phyloP scores from a whole-genome alignment of 2,113 vertebrate genomes.

The Nannobrachium achirus region DNA sequence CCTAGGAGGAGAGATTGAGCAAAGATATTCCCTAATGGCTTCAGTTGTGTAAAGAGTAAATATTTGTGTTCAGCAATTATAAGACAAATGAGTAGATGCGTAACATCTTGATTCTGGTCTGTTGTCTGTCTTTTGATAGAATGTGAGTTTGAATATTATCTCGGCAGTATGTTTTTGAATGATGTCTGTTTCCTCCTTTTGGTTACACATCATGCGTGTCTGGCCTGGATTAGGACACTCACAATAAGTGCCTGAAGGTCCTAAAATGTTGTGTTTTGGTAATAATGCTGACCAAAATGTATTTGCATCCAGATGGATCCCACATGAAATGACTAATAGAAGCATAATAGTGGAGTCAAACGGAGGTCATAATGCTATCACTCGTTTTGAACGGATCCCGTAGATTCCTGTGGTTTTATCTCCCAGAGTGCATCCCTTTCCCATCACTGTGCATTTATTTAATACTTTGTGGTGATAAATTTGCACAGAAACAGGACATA shows the following conservation, averaged over 20 bases:
- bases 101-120: constrained; percentile 40
- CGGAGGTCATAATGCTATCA: neutral
- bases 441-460: constrained; percentile 1
- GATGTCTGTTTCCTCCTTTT: too few relatives aligned
- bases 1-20: neutral
- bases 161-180: constrained; percentile 6
- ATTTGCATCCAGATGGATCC: too few relatives aligned
- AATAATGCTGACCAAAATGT: constrained; percentile 8
- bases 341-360: too few relatives aligned
- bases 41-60: constrained; percentile 21
- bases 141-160: constrained; percentile 18
- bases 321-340: too few relatives aligned
- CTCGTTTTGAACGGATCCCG: neutral
- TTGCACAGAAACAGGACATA: neutral
- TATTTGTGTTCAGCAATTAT: constrained; percentile 53
- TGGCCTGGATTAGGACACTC: too few relatives aligned
- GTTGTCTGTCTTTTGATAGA: constrained; percentile 36
- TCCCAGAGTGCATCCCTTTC: neutral
- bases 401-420: neutral
- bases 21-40: constrained; percentile 16
- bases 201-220: too few relatives aligned
- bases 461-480: neutral
- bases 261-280: constrained; percentile 25
- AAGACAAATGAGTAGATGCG: constrained; percentile 58
- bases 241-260: too few relatives aligned